Base-by-base conservation (phyloP, 2,888 invertebrate genomes). In the Automeris io region DNA sequence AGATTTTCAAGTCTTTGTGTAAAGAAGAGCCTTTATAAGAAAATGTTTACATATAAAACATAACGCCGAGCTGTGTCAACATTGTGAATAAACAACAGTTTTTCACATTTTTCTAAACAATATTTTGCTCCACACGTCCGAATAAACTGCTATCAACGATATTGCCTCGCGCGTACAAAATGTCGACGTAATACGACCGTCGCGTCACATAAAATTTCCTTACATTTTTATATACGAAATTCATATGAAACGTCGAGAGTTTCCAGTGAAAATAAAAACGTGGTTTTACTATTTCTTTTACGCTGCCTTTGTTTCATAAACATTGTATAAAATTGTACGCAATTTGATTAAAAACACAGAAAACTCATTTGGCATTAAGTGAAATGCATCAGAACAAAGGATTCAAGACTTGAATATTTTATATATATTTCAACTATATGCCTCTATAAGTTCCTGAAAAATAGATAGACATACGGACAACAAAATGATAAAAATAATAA, bases 251-350 rank as follows among this genome's bases (percentile, higher is more conserved):
- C 40, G 37, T 12, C 24, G 7, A 35, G 37, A 45, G 43, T 51
- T 48, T 42, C 39, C 39, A 39, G 46, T 43, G 31, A 43, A 51
- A 48, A 48, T 48, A 47, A 46, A 35, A 33, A 38, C 16, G 41
- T 34, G 22, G 39, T 35, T 22, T 25, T 39, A 46, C 43, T 46
- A 42, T 46, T 44, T 41, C 29, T 37, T 32, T 31, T 35, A 42
- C 44, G 35, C 39, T 45, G 35, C 35, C 44, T 49, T 51, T 54
- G 51, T 53, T 51, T 46, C 39, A 38, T 44, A 44, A 42, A 45
- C 42, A n/a, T n/a, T n/a, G n/a, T n/a, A n/a, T n/a, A n/a, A n/a
- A n/a, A n/a, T n/a, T n/a, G n/a, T n/a, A n/a, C n/a, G n/a, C n/a
- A n/a, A n/a, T n/a, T n/a, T n/a, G n/a, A n/a, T n/a, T n/a, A n/a